Conservation (phyloP, 2,113 vertebrate genomes). For the Xiphophorus maculatus region DNA sequence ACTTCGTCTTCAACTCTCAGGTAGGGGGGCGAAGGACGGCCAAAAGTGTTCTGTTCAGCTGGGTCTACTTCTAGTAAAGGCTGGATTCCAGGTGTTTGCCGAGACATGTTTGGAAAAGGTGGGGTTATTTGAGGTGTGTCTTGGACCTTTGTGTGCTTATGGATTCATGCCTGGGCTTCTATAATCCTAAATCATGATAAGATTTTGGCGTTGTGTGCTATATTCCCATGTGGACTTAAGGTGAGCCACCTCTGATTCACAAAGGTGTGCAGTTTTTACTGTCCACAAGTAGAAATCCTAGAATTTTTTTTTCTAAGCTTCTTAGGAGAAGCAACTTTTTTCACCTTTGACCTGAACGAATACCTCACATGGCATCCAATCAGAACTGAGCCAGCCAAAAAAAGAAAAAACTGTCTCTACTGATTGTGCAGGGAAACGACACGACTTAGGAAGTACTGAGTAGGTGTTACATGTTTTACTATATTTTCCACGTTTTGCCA, state of each 20-base stretch:
- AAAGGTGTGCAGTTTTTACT: neutral
- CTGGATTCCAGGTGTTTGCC: slow-evolving; percentile 1
- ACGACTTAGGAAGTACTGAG: neutral
- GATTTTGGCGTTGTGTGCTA: neutral
- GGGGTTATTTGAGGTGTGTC: slow-evolving; percentile 25
- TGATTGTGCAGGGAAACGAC: neutral
- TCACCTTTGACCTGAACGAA: neutral
- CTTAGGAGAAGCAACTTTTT: neutral
- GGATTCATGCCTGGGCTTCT: neutral
- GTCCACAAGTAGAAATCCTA: neutral
- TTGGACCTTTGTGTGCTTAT: neutral
- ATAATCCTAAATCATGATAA: slow-evolving; percentile 5
- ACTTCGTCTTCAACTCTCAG: slow-evolving; percentile 96
- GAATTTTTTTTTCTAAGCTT: neutral
- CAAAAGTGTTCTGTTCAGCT: neutral
- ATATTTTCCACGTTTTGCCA: neutral
- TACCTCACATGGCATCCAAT: neutral
- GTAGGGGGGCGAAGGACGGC: slow-evolving; percentile 71
- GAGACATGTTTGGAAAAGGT: slow-evolving; percentile 36
- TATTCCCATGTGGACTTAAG: neutral
- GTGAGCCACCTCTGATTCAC: neutral
- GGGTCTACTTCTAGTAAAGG: neutral
- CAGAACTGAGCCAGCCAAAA: neutral
- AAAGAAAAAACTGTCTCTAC: neutral
- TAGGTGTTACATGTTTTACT: neutral